Percentiles rank a stretch among this genome's conserved stretches.
These are phyloP conservation scores for Microcebus lehilahytsara DNA, from an alignment of 2,113 vertebrate genomes.

Conservation along the genomic window DNA sequence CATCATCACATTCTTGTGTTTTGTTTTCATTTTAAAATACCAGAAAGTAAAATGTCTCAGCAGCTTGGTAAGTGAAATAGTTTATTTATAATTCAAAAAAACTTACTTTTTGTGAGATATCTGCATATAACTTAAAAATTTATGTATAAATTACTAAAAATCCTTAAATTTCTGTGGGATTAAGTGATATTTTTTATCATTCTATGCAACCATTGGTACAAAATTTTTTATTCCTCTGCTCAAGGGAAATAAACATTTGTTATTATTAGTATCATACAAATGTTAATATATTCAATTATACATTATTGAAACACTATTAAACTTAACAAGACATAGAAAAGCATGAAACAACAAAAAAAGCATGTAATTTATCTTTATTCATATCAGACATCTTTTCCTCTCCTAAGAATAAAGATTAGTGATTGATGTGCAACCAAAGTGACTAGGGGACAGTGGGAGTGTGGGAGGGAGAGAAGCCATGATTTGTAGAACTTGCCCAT, in stretches of 20 bases:
- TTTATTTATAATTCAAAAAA: conserved; percentile 61
- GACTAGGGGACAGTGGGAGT: rapidly evolving
- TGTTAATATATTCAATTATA: neutral
- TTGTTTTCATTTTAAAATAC: conserved; percentile 70
- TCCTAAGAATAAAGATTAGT: neutral
- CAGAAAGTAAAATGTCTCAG: conserved; percentile 69
- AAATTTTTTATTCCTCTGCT: neutral
- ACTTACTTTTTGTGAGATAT: neutral
- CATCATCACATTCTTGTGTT: conserved; percentile 53
- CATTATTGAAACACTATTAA: neutral
- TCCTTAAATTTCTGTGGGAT: neutral
- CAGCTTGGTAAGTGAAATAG: neutral
- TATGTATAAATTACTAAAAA: neutral
- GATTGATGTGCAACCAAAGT: neutral
- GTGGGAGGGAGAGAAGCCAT: neutral
- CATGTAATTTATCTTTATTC: neutral
- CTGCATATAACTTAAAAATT: conserved; percentile 30
- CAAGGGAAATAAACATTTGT: neutral
- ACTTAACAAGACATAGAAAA: neutral
- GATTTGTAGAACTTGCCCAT: neutral
- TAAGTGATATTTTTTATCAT: neutral
- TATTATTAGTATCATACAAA: neutral
- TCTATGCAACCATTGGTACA: neutral
- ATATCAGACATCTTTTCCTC: neutral
- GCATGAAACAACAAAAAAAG: neutral